Evolutionary conservation across 2,888 invertebrate genomes (phyloP).

Genomic region (Carcina quercana): DNA sequence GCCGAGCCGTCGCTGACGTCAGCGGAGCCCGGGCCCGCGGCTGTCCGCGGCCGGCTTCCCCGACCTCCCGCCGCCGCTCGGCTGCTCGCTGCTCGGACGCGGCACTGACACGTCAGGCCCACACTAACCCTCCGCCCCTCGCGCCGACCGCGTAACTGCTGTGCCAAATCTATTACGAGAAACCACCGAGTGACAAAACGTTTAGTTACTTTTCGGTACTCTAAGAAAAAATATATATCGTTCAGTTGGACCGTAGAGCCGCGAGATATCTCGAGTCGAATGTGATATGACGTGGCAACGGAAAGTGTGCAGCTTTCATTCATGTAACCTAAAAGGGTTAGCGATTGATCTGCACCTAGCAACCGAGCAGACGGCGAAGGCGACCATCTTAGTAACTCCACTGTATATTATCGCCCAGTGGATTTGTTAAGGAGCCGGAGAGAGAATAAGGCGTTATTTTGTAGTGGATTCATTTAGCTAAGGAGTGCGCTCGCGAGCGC

Average conservation of each 20-base stretch:
- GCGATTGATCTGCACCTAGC: slow-evolving; percentile 58
- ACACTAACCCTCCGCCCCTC: slow-evolving; percentile 52
- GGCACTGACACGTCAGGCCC: slow-evolving; percentile 54
- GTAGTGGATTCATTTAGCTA: slow-evolving; percentile 62
- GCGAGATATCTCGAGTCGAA: background rate
- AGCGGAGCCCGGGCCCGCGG: slow-evolving; percentile 56
- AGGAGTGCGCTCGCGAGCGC: slow-evolving; percentile 54
- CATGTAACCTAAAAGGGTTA: slow-evolving; percentile 57
- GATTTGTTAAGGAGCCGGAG: slow-evolving; percentile 45
- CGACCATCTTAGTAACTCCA: slow-evolving; percentile 35
- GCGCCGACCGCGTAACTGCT: slow-evolving; percentile 24
- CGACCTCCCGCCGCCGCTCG: slow-evolving; percentile 67
- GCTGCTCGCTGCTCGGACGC: slow-evolving; percentile 36
- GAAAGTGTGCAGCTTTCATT: slow-evolving; percentile 61
- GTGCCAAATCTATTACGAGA: slow-evolving; percentile 49
- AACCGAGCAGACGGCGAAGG: slow-evolving; percentile 46
- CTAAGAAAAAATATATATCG: background rate
- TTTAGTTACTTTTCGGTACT: slow-evolving; percentile 7
- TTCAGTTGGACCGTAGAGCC: background rate
- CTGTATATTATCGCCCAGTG: slow-evolving; percentile 48
- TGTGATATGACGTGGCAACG: slow-evolving; percentile 17
- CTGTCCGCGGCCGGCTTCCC: slow-evolving; percentile 60
- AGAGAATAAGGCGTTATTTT: slow-evolving; percentile 45
- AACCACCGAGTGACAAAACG: slow-evolving; percentile 9
- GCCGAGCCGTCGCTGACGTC: slow-evolving; percentile 70